A percentile compares a stretch with the other conserved stretches of the same genome.
These are phyloP conservation scores for Gasterosteus nipponicus DNA, from an alignment of 2,113 vertebrate species.

Conservation along the genomic window DNA sequence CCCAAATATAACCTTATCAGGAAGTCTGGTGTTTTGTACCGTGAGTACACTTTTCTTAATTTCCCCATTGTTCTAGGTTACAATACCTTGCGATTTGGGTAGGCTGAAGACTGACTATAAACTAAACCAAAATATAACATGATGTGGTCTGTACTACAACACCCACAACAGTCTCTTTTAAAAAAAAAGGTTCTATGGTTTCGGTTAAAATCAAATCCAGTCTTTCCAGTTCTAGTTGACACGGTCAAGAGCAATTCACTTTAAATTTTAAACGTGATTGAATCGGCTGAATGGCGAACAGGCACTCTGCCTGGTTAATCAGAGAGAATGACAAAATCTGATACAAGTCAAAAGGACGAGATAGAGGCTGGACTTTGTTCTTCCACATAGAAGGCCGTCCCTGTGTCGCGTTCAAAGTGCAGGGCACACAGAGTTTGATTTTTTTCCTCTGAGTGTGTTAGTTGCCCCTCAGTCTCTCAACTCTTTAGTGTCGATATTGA, in stretches of 20 bases:
- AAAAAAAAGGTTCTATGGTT: background rate
- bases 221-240: background rate
- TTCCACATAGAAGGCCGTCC: slow-evolving; percentile 67
- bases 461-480: slow-evolving; percentile 9
- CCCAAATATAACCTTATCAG: background rate
- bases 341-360: slow-evolving; percentile 34
- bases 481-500: slow-evolving; percentile 1
- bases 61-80: background rate
- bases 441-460: slow-evolving; percentile 23
- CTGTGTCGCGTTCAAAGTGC: slow-evolving; percentile 71
- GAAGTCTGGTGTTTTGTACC: background rate
- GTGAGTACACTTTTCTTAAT: background rate
- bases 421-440: slow-evolving; percentile 45
- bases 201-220: background rate
- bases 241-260: background rate
- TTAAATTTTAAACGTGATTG: slow-evolving; percentile 6
- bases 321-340: slow-evolving; percentile 27
- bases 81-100: background rate
- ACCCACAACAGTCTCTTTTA: background rate
- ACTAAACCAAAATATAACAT: background rate
- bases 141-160: background rate
- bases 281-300: background rate
- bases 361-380: slow-evolving; percentile 76
- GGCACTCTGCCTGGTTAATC: slow-evolving; percentile 21
- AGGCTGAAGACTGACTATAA: background rate